Percentiles rank a stretch among this genome's conserved stretches.
phyloP scores from a whole-genome alignment of 2,113 vertebrate species.

The Tetrax tetrax region DNA sequence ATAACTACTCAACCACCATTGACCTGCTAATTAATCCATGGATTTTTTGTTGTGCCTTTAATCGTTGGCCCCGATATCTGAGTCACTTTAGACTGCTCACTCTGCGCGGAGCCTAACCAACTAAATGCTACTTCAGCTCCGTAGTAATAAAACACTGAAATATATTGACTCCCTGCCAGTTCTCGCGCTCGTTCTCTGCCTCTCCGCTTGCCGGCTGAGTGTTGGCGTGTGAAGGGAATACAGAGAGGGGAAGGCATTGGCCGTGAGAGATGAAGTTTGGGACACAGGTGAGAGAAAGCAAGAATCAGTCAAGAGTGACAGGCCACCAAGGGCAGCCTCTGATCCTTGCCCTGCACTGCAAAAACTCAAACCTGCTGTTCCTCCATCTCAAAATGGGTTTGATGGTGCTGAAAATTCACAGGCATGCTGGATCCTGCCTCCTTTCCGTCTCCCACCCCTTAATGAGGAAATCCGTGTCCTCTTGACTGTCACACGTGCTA shows the following conservation, averaged over 20 bases:
- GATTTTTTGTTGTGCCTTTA: constrained; percentile 77
- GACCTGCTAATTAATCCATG: constrained; percentile 81
- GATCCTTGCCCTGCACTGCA: not conserved
- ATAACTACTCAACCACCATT: constrained; percentile 75
- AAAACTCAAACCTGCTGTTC: not conserved
- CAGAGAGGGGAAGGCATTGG: constrained; percentile 45
- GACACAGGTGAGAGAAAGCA: constrained; percentile 67
- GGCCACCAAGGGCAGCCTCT: constrained; percentile 35
- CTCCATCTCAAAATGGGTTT: not conserved
- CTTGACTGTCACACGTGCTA: not conserved
- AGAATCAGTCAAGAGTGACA: constrained; percentile 48
- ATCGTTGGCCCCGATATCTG: constrained; percentile 70
- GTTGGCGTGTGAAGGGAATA: constrained; percentile 65
- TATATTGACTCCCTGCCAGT: constrained; percentile 80
- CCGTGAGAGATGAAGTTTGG: constrained; percentile 63
- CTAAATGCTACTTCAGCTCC: constrained; percentile 74
- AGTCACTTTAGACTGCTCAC: constrained; percentile 75
- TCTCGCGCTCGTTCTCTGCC: constrained; percentile 46
- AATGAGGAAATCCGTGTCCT: not conserved
- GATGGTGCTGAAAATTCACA: not conserved
- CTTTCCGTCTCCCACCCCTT: not conserved
- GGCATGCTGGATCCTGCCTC: not conserved
- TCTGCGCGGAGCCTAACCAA: constrained; percentile 70
- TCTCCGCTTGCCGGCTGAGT: constrained; percentile 57
- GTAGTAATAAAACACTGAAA: constrained; percentile 81